Base-by-base conservation (phyloP, 2,888 invertebrate species). In the Eledona agricola region DNA sequence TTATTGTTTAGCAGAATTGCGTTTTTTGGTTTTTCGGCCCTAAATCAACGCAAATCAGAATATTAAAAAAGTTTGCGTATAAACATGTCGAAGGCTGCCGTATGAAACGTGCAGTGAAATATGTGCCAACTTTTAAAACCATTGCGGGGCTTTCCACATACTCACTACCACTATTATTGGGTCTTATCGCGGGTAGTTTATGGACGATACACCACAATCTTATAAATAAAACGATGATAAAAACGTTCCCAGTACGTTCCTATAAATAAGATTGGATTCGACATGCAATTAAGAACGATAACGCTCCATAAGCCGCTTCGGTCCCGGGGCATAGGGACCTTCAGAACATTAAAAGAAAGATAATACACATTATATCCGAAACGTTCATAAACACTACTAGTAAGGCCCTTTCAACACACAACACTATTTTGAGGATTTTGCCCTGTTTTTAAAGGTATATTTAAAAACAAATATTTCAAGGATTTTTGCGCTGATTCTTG, bases 1-100 rank as follows among this genome's bases (percentile, higher is more conserved):
- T 54, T 54, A 54, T 43, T 2, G 43, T 16, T 15, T 15, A 34
- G n/a, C 13, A 20, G 17, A 16, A 37, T 17, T 22, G 19, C 22
- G 28, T 29, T 42, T 32, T 49, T 53, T 55, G 46, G 50, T 51
- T 16, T 20, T 51, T 7, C 10, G 13, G 57, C 49, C 22, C 42
- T 61, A 61, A 61, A 61, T 61, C 60, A 61, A 49, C 22, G 45
- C 51, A 54, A 51, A 59, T 61, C 60, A 53, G 54, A 51, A 59
- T 61, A 61, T 61, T 61, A 54, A 59, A 61, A 61, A 61, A 61
- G 45, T 61, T 61, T 29, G 23, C 22, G 26, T 37, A 50, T 54
- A 54, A 54, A 54, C 50, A 54, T 54, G 50, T 50, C 54, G 50
- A 54, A 50, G 25, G 25, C 45, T 22, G 16, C 10, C 12, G 22